Evolutionary conservation across 2,113 vertebrate species (phyloP).

Genomic region (Orientallactaga bullata): DNA sequence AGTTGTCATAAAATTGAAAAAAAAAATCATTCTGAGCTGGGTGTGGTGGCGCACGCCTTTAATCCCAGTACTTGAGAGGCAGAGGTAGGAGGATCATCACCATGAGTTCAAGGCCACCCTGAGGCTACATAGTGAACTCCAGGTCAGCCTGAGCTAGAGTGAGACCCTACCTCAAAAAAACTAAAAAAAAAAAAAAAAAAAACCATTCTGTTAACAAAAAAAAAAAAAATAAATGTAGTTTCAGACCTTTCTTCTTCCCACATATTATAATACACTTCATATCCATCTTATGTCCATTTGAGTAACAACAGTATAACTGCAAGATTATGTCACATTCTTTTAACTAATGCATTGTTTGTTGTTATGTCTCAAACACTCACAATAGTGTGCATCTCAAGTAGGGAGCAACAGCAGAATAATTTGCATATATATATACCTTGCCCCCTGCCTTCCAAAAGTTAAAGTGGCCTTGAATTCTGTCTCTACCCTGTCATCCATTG

Average conservation of each 20-base stretch:
- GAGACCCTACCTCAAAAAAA: too few relatives aligned
- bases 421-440: background rate
- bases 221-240: background rate
- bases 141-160: too few relatives aligned
- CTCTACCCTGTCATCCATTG: background rate
- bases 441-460: slow-evolving; percentile 33
- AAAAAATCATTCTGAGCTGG: background rate
- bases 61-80: too few relatives aligned
- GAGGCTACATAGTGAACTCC: too few relatives aligned
- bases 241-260: background rate
- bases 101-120: too few relatives aligned
- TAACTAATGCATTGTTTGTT: background rate
- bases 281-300: background rate
- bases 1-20: background rate
- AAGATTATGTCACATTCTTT: background rate
- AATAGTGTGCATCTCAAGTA: background rate
- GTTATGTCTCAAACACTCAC: background rate
- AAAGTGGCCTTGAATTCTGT: slow-evolving; percentile 31
- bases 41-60: too few relatives aligned
- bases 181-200: too few relatives aligned
- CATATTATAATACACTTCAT: background rate
- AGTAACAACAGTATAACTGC: background rate
- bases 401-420: background rate
- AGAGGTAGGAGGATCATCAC: too few relatives aligned
- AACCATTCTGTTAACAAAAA: background rate